phyloP scores from a whole-genome alignment of 2,113 vertebrate species.

The Apodemus speciosus region DNA sequence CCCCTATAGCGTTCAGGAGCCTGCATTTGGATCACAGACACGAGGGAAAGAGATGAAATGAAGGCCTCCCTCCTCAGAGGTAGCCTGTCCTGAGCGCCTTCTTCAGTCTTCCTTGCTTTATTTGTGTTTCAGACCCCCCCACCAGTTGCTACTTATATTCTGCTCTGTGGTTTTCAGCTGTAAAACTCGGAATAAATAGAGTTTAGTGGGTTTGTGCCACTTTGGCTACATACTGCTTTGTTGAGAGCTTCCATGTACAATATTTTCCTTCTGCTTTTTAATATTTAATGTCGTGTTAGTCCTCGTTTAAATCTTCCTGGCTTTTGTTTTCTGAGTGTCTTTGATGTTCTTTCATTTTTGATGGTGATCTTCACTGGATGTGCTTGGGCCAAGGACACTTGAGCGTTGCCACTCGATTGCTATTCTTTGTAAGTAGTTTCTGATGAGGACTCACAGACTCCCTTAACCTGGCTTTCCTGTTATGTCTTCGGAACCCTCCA shows the following conservation, averaged over 20 bases:
- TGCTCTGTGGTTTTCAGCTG: not conserved
- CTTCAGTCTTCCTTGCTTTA: not conserved
- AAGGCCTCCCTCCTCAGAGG: not conserved
- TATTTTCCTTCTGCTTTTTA: slow-evolving; percentile 25
- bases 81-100: slow-evolving; percentile 17
- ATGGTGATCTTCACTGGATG: not conserved
- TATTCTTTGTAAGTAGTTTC: not conserved
- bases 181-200: not conserved
- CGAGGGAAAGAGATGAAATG: not conserved
- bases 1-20: not conserved
- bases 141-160: not conserved
- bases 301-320: not conserved
- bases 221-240: not conserved
- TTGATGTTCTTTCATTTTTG: slow-evolving; percentile 46
- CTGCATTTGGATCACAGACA: not conserved
- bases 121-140: not conserved
- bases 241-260: not conserved
- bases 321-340: not conserved
- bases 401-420: not conserved
- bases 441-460: not conserved
- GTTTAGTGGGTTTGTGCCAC: not conserved
- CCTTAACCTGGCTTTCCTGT: not conserved
- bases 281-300: slow-evolving; percentile 13
- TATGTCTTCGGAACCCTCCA: not conserved
- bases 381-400: not conserved